Evolutionary conservation across 2,113 vertebrate genomes (phyloP).

Genomic region (Orthonyx spaldingii): DNA sequence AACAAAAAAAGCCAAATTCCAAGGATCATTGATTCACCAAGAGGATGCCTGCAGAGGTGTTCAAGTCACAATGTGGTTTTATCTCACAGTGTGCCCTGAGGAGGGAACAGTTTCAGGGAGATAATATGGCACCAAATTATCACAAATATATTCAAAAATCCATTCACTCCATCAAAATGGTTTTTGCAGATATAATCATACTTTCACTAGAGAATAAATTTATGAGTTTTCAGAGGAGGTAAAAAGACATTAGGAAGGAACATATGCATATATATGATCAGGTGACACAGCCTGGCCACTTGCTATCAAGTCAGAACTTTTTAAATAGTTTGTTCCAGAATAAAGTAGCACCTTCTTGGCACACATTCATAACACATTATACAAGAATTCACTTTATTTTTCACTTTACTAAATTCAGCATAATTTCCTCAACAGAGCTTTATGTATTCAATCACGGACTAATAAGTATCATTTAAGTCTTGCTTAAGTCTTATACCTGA

Average conservation of each 20-base stretch:
- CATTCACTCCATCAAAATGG: neutral
- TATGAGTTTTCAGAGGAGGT: neutral
- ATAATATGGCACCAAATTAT: neutral
- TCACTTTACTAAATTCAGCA: neutral
- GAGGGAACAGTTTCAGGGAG: neutral
- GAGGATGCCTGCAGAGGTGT: neutral
- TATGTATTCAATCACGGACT: neutral
- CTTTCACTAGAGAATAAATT: neutral
- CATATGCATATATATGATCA: too few relatives aligned
- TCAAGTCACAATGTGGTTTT: neutral
- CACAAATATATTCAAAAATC: neutral
- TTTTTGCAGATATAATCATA: neutral
- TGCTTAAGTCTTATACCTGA: neutral
- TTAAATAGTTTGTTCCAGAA: neutral
- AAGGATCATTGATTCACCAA: neutral
- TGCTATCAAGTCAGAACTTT: neutral
- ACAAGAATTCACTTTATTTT: neutral
- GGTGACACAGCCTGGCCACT: neutral
- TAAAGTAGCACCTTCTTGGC: neutral
- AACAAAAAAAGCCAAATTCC: neutral
- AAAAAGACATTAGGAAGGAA: neutral
- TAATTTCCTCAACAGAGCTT: neutral
- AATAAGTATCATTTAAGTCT: neutral
- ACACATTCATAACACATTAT: neutral
- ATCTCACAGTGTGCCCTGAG: neutral